Evolutionary conservation across 2,888 invertebrate species (phyloP), one percentile per base, ranked within the genome.

Genomic region (Priocnemis perturbator): DNA sequence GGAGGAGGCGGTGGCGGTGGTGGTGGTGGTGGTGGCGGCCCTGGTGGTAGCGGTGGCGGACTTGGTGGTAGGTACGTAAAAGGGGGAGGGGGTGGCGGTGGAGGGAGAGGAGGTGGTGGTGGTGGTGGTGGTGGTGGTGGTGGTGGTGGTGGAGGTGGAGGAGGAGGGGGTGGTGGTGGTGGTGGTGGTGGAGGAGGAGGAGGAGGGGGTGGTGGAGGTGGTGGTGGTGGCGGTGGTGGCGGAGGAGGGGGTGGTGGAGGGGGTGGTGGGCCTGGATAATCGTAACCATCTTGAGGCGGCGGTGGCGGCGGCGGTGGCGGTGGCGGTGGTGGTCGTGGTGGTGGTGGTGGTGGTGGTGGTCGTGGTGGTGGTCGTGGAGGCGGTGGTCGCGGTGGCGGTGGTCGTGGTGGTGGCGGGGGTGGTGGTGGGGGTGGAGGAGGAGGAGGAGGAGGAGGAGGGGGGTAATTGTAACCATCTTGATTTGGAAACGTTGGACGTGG

Each of bases 181-280:
- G 58, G 30, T 0, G 68, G 64, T 1, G 70, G 62, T 0, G 67
- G 64, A 2, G 65, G 64, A 0, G 62, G 63, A 0, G 60, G 68
- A 0, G 76, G 67, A 0, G 60, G 50, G 0, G 68, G 67, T 3
- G 76, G 73, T 0, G 64, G 60, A 0, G 67, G 63, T 1, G 57
- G 71, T 3, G 69, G 72, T 9, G 67, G 71, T 5, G 71, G 66
- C 0, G 73, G 70, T n/a, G 67, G 75, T 5, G 70, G 67, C 0
- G 69, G 67, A 17, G 69, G 67, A 4, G 72, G 66, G 9, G 71
- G 66, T n/a, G 64, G 58, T 26, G 65, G 60, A 0, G 69, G 67
- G 0, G 63, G 59, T 19, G 64, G 61, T 2, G 69, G 60, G 4
- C 68, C 59, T 5, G 67, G 53, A 19, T 67, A 67, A 5, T 65